Base-by-base conservation (phyloP, 1,140 invertebrate genomes). In the Camponotus floridanus region DNA sequence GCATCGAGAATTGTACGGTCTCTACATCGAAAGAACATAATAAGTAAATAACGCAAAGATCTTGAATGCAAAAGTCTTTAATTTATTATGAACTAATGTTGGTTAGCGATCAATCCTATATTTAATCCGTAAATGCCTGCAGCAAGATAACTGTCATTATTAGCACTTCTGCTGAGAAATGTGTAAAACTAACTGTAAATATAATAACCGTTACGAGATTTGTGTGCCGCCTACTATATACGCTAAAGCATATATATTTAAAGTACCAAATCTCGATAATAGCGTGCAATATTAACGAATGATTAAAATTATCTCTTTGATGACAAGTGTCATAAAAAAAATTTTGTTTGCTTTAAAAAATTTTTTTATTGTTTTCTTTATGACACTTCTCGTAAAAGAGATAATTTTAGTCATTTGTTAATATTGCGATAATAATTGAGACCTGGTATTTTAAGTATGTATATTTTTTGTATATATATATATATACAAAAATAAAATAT, bases 121-220 rank as follows among this genome's bases (percentile, higher is more conserved):
- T 42, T 81, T 21, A 33, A 67, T 79, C 26, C 33, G 21, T n/a
- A n/a, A 18, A 31, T n/a, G 21, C 21, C 36, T 26, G 13, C 13
- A 73, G 68, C 15, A 26, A 36, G 8, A 61, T 73, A 74, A 74
- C 79, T 73, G 68, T 74, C 31, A 42, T 74, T 74, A 83, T 83
- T 83, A 74, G 55, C 68, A 61, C 79, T 83, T 73, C 39, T 83
- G 55, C n/a, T 59, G 36, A 80, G 65, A 74, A 48, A 48, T 36
- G n/a, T 55, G 67, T 59, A 73, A 81, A 73, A 73, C 51, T 81
- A 83, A 83, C 79, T 83, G 79, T 83, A 74, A 83, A 83, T 8
- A 13, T 48, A 61, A 45, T 83, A 73, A 83, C 79, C 79, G 68
- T 83, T 83, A 83, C 31, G 68, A 73, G 68, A 83, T 83, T 73